Evolutionary conservation across 2,113 vertebrate genomes (phyloP).

Genomic region (Dasyprocta punctata): DNA sequence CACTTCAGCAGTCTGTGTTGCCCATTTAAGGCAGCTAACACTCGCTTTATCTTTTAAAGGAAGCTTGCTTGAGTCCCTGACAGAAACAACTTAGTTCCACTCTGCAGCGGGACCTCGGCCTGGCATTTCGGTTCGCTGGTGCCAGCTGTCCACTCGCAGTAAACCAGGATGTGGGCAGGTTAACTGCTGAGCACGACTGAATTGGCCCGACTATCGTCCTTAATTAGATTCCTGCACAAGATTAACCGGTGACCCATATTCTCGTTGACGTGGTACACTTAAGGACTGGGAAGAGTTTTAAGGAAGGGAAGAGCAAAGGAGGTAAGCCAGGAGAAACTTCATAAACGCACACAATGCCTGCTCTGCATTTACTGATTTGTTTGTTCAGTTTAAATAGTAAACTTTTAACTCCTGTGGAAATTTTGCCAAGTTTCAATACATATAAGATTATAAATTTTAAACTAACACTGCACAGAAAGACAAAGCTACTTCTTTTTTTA

Average conservation of each 20-base stretch:
- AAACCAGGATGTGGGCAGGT: neutral
- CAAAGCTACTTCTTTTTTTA: constrained; percentile 83
- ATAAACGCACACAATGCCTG: constrained; percentile 66
- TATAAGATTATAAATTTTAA: constrained; percentile 84
- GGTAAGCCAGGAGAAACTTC: constrained; percentile 52
- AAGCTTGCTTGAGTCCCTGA: constrained; percentile 48
- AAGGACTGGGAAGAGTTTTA: neutral
- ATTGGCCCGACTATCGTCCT: neutral
- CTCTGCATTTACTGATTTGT: constrained; percentile 77
- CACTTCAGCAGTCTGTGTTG: neutral
- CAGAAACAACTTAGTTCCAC: neutral
- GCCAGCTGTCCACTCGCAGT: constrained; percentile 1
- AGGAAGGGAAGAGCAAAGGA: constrained; percentile 45
- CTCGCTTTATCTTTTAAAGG: constrained; percentile 27
- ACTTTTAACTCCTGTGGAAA: constrained; percentile 89
- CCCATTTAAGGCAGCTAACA: constrained; percentile 22
- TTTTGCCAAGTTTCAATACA: constrained; percentile 86
- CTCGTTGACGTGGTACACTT: neutral
- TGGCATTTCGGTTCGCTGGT: constrained; percentile 45
- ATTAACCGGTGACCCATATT: constrained; percentile 10
- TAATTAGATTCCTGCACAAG: constrained; percentile 21
- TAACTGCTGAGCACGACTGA: neutral
- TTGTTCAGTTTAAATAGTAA: constrained; percentile 89
- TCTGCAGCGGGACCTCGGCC: neutral
- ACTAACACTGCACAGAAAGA: constrained; percentile 89